Evolutionary conservation across 2,888 invertebrate genomes (phyloP), one percentile per base, ranked within the genome.

Genomic region (Myathropa florea): DNA sequence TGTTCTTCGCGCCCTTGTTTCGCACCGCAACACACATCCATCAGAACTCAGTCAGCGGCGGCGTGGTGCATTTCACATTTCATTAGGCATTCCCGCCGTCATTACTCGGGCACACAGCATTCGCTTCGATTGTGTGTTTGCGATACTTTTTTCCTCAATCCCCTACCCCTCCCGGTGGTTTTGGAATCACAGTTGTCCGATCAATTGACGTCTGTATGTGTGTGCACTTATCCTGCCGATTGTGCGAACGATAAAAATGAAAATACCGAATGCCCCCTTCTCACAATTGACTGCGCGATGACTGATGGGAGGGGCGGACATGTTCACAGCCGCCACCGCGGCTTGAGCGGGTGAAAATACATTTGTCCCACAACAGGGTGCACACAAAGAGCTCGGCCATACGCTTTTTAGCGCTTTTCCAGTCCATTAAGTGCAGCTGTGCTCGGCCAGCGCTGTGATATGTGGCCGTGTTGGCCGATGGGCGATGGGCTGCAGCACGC

Each of bases 341-440:
- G 18, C 46, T n/a, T n/a, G n/a, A 14, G n/a, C 39, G 39, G 39
- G 2, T 2, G 46, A n/a, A 6, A n/a, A 46, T 18, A 18, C 46
- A 46, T 33, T 33, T 33, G 33, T 33, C 33, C 33, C 33, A 33
- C 33, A 30, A 30, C 30, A 30, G 30, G 30, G 30, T 30, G 30
- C 30, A 30, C 30, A 30, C 30, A 33, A 33, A 39, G 39, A 39
- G 39, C 39, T 14, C 4, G 39, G 39, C 39, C 55, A 53, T 36
- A 82, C 53, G 65, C 36, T 76, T 76, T 82, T 76, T 71, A 70
- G 64, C 75, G 46, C 81, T 71, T 76, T 82, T 82, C 23, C 82
- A 76, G 76, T 82, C 83, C 78, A 83, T 83, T 83, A 72, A 72
- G 23, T 78, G 39, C 83, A 83, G 72, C 83, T 78, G 61, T 72